phyloP scores from a whole-genome alignment of 2,888 invertebrate genomes.

The Apotomis turbidana region DNA sequence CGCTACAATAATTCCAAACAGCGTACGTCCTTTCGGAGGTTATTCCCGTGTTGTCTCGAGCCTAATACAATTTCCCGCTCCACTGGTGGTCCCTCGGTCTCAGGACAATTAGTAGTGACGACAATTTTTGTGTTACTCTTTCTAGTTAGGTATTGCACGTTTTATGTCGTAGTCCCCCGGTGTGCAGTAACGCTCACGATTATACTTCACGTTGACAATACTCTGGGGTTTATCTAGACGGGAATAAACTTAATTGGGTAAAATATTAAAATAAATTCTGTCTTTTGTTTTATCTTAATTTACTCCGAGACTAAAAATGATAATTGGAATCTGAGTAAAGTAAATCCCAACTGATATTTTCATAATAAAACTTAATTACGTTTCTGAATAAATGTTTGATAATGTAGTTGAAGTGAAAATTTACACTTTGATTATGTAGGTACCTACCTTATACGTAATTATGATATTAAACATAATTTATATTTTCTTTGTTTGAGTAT shows the following conservation, averaged over 20 bases:
- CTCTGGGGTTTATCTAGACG: conserved; percentile 33
- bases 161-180: conserved; percentile 38
- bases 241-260: conserved; percentile 39
- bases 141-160: conserved; percentile 40
- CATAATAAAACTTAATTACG: neutral
- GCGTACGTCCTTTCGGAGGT: conserved; percentile 45
- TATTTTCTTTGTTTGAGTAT: too few species aligned
- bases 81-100: conserved; percentile 74
- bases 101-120: conserved; percentile 75
- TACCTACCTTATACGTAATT: too few species aligned
- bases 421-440: too few species aligned
- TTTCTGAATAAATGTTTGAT: too few species aligned
- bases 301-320: conserved; percentile 36
- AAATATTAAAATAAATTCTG: conserved; percentile 33
- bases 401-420: too few species aligned
- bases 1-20: conserved; percentile 36
- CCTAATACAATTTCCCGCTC: conserved; percentile 80
- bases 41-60: conserved; percentile 60
- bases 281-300: conserved; percentile 13
- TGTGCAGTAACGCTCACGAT: conserved; percentile 36
- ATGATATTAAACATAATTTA: too few species aligned
- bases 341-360: neutral
- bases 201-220: conserved; percentile 37
- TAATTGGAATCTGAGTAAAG: conserved; percentile 25
- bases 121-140: conserved; percentile 72